Evolutionary conservation across 2,888 invertebrate genomes (phyloP), one percentile per base, ranked within the genome.

Genomic region (Geotrupes spiniger): DNA sequence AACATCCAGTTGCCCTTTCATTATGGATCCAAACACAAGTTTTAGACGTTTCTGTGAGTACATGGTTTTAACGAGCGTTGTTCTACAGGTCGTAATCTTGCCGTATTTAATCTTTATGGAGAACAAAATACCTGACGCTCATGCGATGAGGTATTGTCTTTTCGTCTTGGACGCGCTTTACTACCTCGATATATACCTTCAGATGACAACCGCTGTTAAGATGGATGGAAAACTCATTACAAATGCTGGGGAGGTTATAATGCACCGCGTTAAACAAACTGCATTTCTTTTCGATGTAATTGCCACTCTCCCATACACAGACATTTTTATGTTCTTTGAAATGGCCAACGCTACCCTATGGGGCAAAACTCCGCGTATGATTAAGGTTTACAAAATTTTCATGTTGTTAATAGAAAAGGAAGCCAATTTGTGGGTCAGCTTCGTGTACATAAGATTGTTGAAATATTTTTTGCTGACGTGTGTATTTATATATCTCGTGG

Each of bases 1-100:
- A 11, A 66, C 67, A 46, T 61, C 69, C 1, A 65, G 58, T 14
- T 76, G 77, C 26, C 77, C 77, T 1, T 77, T 76, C 74, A 74
- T 78, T 43, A 62, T 78, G 46, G 75, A 76, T 64, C 66, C 70
- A 0, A 68, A 74, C 14, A 76, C 77, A 46, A 63, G 68, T 29
- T 68, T 77, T 1, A 74, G 75, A 6, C 27, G 21, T 4, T 49
- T 43, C 12, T 53, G 46, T 39, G 33, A 46, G 8, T 50, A 46
- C 33, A 8, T 49, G 4, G 40, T 38, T 10, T 21, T 49, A 1
- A n/a, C 28, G 10, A 25, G 37, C 10, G 26, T 37, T 1, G 28
- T 46, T 6, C 8, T 52, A 1, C 51, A 58, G n/a, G 50, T 40
- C 10, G 11, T 51, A 2, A 1, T 54, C 2, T 2, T 52, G 9